These are phyloP conservation scores for Micromys minutus DNA, from an alignment of 2,113 vertebrate species.

Conservation along the genomic window DNA sequence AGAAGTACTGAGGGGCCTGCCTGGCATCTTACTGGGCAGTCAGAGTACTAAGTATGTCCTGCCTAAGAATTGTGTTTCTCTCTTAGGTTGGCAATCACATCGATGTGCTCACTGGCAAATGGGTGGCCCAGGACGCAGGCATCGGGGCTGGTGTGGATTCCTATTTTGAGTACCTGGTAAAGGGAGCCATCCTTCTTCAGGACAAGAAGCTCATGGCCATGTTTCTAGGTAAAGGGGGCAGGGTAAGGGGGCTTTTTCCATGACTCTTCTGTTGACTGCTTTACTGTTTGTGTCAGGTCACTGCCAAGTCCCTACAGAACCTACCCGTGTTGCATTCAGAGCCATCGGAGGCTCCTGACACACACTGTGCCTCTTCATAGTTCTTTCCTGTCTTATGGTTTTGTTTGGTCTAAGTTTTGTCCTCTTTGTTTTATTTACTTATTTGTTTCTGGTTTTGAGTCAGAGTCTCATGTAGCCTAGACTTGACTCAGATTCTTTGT, in stretches of 20 bases:
- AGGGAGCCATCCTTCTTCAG: constrained; percentile 96
- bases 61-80: neutral
- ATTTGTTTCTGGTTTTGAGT: neutral
- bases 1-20: neutral
- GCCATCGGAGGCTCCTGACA: neutral
- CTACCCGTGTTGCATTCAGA: neutral
- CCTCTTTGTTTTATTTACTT: neutral
- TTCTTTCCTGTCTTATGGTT: neutral
- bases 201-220: constrained; percentile 94
- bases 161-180: constrained; percentile 98
- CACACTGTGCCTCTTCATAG: neutral
- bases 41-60: neutral
- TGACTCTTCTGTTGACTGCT: neutral
- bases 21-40: neutral
- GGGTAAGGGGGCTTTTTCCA: neutral
- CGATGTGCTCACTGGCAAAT: constrained; percentile 94
- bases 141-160: constrained; percentile 98
- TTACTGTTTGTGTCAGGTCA: neutral
- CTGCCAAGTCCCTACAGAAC: neutral
- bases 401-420: neutral
- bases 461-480: neutral
- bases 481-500: neutral
- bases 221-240: constrained; percentile 91
- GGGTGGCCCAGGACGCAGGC: constrained; percentile 98
- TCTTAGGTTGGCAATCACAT: constrained; percentile 98